Evolutionary conservation across 2,797 vertebrate genomes (phyloP).

Genomic region (Oreonectes daqikongensis): DNA sequence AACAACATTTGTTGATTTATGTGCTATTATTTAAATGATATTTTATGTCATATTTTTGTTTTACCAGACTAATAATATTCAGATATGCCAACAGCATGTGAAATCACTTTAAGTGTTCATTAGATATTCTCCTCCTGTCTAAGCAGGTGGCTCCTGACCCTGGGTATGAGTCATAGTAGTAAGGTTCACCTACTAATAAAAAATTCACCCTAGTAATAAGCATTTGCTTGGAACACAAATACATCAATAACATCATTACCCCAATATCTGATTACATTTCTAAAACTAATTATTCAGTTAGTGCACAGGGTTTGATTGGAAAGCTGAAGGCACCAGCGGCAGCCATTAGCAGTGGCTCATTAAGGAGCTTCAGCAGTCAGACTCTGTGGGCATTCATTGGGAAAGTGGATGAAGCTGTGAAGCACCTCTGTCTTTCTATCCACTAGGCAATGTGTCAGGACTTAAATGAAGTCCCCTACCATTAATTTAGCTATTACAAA

Average conservation of each 20-base stretch:
- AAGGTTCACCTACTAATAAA: background rate
- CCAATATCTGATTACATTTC: constrained; percentile 36
- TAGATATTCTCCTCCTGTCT: too few relatives aligned
- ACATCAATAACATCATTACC: constrained; percentile 19
- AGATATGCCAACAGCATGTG: too few relatives aligned
- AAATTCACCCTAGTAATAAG: background rate
- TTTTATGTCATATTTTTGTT: too few relatives aligned
- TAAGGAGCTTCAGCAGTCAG: constrained; percentile 18
- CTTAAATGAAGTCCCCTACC: background rate
- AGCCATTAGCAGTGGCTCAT: constrained; percentile 30
- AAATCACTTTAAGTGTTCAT: too few relatives aligned
- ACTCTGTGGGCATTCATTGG: constrained; percentile 20
- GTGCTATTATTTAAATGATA: too few relatives aligned
- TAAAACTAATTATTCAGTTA: constrained; percentile 36
- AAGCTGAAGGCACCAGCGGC: constrained; percentile 10
- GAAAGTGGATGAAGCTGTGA: constrained; percentile 9
- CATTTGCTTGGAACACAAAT: background rate
- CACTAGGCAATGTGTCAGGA: constrained; percentile 8
- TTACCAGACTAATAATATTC: too few relatives aligned
- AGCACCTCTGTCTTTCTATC: constrained; percentile 6
- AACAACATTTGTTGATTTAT: too few relatives aligned
- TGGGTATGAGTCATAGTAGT: background rate
- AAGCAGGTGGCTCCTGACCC: too few relatives aligned
- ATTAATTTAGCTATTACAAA: constrained; percentile 18
- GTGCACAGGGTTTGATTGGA: constrained; percentile 34